Evolutionary conservation across 2,113 vertebrate genomes (phyloP).

Genomic region (Etheostoma spectabile): DNA sequence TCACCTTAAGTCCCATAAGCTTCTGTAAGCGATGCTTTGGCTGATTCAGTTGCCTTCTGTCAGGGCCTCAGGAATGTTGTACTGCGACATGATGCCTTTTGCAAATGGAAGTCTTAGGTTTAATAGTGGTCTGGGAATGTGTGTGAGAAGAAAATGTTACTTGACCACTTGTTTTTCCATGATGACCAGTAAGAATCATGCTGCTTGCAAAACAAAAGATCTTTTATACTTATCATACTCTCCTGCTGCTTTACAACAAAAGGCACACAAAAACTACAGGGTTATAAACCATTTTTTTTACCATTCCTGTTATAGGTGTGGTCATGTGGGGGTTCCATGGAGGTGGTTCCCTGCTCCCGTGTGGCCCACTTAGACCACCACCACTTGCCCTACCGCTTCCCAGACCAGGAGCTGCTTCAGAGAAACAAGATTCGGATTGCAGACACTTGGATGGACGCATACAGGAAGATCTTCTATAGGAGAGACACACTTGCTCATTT

Average conservation of each 20-base stretch:
- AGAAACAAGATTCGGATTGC: slow-evolving; percentile 89
- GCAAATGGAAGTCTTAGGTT: slow-evolving; percentile 54
- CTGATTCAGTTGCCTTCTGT: slow-evolving; percentile 49
- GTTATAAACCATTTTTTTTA: not conserved
- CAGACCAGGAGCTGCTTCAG: slow-evolving; percentile 83
- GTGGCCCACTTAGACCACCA: slow-evolving; percentile 87
- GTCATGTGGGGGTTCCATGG: slow-evolving; percentile 92
- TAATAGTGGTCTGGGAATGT: slow-evolving; percentile 51
- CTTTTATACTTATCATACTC: not conserved
- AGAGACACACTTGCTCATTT: slow-evolving; percentile 85
- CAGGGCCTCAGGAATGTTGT: slow-evolving; percentile 42
- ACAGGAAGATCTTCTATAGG: slow-evolving; percentile 90
- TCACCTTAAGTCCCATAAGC: not conserved
- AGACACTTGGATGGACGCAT: slow-evolving; percentile 90
- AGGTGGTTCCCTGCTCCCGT: slow-evolving; percentile 91
- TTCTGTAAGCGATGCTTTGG: not conserved
- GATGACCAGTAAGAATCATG: not conserved
- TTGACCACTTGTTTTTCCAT: slow-evolving; percentile 12
- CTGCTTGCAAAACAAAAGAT: not conserved
- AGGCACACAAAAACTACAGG: not conserved
- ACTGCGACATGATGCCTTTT: slow-evolving; percentile 50
- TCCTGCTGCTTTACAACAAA: not conserved
- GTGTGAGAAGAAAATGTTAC: slow-evolving; percentile 33
- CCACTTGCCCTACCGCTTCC: slow-evolving; percentile 57
- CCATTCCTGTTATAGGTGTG: slow-evolving; percentile 82